These are phyloP conservation scores for Fistularia commersonii DNA, from an alignment of 2,797 vertebrate genomes.

Conservation along the genomic window DNA sequence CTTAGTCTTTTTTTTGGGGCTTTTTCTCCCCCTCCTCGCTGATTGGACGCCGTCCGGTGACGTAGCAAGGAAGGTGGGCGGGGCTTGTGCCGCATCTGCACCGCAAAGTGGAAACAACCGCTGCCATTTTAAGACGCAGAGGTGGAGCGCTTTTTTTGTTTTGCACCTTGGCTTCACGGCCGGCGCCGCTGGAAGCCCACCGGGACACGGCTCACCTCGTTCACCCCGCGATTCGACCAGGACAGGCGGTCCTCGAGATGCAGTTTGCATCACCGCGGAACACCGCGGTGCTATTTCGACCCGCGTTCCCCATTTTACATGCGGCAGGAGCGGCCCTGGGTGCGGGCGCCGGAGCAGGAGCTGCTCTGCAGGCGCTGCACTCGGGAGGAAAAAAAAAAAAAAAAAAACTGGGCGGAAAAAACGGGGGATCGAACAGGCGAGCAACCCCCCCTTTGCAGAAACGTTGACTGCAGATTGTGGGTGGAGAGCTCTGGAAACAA, in stretches of 20 bases:
- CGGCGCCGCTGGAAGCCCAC: neutral
- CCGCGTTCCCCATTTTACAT: slow-evolving; percentile 9
- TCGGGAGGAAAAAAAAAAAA: too few species aligned
- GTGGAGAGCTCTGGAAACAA: too few species aligned
- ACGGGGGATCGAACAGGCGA: too few species aligned
- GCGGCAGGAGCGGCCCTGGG: too few species aligned
- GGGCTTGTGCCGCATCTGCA: slow-evolving; percentile 13
- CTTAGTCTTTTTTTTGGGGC: slow-evolving; percentile 3
- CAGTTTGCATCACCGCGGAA: neutral
- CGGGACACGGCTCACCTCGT: neutral
- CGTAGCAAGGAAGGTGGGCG: slow-evolving; percentile 44
- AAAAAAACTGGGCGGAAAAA: too few species aligned
- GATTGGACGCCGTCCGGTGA: slow-evolving; percentile 49
- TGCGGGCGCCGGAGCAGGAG: neutral
- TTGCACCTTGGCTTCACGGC: neutral
- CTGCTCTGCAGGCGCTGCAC: too few species aligned
- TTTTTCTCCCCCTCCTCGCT: slow-evolving; percentile 16
- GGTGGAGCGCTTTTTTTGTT: slow-evolving; percentile 37
- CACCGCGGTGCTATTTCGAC: neutral
- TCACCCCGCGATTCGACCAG: neutral
- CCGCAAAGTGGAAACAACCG: slow-evolving; percentile 39
- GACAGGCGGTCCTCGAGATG: neutral
- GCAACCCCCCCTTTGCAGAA: too few species aligned
- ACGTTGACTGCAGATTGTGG: neutral
- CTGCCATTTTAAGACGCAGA: slow-evolving; percentile 72